Conservation (phyloP, 2,113 vertebrate genomes). For the Perca schrenkii region DNA sequence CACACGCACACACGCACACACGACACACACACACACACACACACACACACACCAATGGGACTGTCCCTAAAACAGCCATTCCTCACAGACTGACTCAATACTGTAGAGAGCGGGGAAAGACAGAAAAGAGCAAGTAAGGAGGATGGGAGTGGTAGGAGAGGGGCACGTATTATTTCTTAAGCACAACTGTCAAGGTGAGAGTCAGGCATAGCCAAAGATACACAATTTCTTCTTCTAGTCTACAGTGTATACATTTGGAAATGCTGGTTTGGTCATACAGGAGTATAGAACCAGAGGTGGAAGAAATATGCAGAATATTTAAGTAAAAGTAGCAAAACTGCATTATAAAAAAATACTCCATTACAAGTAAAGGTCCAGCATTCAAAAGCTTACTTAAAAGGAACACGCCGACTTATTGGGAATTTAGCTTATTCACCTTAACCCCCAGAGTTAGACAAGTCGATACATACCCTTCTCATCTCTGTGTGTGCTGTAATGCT, state of each 20-base stretch:
- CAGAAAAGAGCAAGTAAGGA: slow-evolving; percentile 58
- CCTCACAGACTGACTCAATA: slow-evolving; percentile 76
- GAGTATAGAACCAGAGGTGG: neutral
- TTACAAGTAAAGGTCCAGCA: neutral
- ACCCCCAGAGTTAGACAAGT: no score
- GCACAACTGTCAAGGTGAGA: slow-evolving; percentile 68
- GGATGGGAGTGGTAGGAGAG: slow-evolving; percentile 33
- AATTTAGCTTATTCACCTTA: no score
- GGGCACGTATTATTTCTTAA: slow-evolving; percentile 55
- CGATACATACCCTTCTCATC: no score
- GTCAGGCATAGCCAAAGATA: slow-evolving; percentile 21
- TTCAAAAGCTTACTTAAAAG: neutral
- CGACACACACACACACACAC: neutral
- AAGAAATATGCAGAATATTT: neutral
- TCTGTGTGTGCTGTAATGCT: no score
- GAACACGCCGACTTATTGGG: no score
- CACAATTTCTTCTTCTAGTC: slow-evolving; percentile 1
- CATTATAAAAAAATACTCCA: neutral
- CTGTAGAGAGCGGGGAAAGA: slow-evolving; percentile 21
- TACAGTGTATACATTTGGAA: neutral
- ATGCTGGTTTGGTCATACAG: neutral
- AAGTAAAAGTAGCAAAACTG: neutral
- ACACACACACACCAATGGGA: slow-evolving; percentile 67
- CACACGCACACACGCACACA: slow-evolving; percentile 24
- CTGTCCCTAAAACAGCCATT: slow-evolving; percentile 78